These are phyloP conservation scores for Drosophila barbarae DNA, from an alignment of 2,888 invertebrate species.

Conservation along the genomic window DNA sequence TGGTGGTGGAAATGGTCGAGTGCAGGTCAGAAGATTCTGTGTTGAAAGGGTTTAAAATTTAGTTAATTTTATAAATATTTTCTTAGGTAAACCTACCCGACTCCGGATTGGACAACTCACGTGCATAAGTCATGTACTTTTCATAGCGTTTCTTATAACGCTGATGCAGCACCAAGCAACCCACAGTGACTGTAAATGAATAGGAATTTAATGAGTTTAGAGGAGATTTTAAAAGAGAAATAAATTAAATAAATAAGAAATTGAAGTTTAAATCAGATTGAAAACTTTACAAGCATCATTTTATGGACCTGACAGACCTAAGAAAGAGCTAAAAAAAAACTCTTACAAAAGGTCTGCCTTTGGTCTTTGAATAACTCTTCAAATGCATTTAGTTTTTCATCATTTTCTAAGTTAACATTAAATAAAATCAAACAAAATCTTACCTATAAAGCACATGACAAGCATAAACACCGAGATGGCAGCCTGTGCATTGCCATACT, in stretches of 20 bases:
- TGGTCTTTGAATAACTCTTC: conserved; percentile 53
- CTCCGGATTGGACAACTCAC: conserved; percentile 82
- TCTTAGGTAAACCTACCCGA: conserved; percentile 66
- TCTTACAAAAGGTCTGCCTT: background rate
- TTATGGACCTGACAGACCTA: conserved; percentile 42
- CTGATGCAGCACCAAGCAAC: conserved; percentile 90
- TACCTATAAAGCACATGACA: conserved; percentile 89
- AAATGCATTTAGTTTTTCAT: conserved; percentile 46
- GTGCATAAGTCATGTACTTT: conserved; percentile 83
- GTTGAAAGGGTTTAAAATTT: background rate
- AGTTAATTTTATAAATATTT: background rate
- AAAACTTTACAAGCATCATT: conserved; percentile 78
- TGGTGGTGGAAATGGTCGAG: conserved; percentile 77
- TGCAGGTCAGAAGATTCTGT: conserved; percentile 71
- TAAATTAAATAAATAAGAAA: background rate
- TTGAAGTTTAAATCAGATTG: conserved; percentile 71
- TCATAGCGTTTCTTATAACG: conserved; percentile 87
- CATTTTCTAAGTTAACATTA: conserved; percentile 21
- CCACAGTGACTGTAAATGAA: conserved; percentile 84
- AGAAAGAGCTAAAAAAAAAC: background rate
- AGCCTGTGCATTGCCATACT: conserved; percentile 88
- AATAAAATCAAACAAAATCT: background rate
- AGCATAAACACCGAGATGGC: conserved; percentile 87
- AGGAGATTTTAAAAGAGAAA: conserved; percentile 12
- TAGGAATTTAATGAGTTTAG: background rate